Evolutionary conservation across 1,140 invertebrate species (phyloP).

Genomic region (Drosophila serrata): DNA sequence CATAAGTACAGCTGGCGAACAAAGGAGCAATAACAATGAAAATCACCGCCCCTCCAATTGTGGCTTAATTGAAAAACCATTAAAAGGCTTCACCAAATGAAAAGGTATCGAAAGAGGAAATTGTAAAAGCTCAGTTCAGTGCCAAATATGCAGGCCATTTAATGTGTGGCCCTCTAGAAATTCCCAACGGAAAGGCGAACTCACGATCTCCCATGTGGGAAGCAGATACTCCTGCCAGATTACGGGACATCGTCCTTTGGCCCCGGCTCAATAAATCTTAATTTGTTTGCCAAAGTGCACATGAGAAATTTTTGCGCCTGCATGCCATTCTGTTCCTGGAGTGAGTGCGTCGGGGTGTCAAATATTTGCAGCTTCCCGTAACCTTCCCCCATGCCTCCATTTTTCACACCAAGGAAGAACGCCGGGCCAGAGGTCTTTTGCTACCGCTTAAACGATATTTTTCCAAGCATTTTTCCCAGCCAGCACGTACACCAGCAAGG

Average conservation of each 20-base stretch:
- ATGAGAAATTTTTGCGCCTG: conserved; percentile 66
- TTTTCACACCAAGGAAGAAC: conserved; percentile 22
- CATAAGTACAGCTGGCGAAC: background rate
- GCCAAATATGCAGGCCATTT: conserved; percentile 57
- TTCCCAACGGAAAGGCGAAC: conserved; percentile 5
- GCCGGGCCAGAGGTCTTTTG: conserved; percentile 1
- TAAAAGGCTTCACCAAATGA: conserved; percentile 42
- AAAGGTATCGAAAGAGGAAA: conserved; percentile 15
- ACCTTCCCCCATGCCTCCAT: background rate
- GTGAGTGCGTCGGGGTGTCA: conserved; percentile 42
- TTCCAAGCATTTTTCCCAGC: conserved; percentile 20
- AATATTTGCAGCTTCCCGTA: conserved; percentile 55
- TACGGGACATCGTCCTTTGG: conserved; percentile 24
- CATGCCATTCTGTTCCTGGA: conserved; percentile 25
- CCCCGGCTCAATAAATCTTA: conserved; percentile 74
- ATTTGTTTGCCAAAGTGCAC: conserved; percentile 81
- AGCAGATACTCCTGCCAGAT: conserved; percentile 47
- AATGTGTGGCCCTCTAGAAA: conserved; percentile 9
- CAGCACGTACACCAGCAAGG: conserved; percentile 28
- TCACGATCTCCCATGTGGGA: background rate
- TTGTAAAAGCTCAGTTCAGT: conserved; percentile 2
- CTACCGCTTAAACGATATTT: conserved; percentile 39
- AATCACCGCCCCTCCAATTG: conserved; percentile 42
- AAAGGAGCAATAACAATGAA: conserved; percentile 34
- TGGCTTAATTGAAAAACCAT: conserved; percentile 73